phyloP scores from a whole-genome alignment of 2,113 vertebrate genomes.

The Petromus typicus region DNA sequence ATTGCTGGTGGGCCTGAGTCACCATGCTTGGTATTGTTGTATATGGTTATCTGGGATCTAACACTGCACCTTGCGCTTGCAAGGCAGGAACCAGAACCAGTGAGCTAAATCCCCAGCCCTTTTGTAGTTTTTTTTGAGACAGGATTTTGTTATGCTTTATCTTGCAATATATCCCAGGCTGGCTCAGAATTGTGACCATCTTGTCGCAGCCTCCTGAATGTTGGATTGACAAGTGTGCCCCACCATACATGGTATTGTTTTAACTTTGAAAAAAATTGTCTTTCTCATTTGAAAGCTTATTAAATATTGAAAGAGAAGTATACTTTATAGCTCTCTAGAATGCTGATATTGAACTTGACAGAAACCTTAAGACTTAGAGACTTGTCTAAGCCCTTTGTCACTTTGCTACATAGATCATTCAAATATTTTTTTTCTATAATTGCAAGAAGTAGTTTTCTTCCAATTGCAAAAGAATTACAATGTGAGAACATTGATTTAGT shows the following conservation, averaged over 20 bases:
- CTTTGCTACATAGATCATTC: neutral
- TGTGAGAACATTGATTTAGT: slow-evolving; percentile 51
- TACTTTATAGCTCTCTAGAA: slow-evolving; percentile 18
- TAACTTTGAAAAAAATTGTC: slow-evolving; percentile 31
- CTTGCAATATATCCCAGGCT: neutral
- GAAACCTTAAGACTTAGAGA: slow-evolving; percentile 13
- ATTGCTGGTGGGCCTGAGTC: too few species aligned
- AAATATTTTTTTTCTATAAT: neutral
- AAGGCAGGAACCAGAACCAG: too few species aligned
- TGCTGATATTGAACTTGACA: slow-evolving; percentile 32
- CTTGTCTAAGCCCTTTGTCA: slow-evolving; percentile 12
- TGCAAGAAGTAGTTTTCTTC: neutral
- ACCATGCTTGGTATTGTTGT: too few species aligned
- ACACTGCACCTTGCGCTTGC: too few species aligned
- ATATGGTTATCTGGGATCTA: too few species aligned
- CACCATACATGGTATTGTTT: neutral
- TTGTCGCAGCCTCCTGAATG: neutral
- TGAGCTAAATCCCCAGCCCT: too few species aligned
- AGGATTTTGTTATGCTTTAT: neutral
- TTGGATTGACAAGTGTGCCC: neutral
- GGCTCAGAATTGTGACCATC: neutral
- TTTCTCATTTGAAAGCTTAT: slow-evolving; percentile 4
- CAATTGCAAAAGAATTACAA: slow-evolving; percentile 48
- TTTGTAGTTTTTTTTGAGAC: too few species aligned
- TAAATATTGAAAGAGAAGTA: slow-evolving; percentile 47